Base-by-base conservation (phyloP, 1,140 invertebrate genomes). In the Zaprionus camerounensis region DNA sequence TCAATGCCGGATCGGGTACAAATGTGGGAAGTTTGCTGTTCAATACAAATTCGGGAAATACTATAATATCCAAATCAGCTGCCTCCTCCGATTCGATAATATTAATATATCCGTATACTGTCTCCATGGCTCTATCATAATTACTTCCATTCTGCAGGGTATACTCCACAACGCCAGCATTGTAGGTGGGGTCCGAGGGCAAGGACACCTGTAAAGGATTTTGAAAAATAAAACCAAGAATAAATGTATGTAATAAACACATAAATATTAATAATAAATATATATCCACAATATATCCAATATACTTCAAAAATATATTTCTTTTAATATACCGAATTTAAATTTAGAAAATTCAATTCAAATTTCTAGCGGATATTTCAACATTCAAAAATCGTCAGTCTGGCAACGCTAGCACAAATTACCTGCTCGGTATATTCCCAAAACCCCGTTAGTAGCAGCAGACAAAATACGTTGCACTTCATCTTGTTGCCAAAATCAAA, bases 1-100 rank as follows among this genome's bases (percentile, higher is more conserved):
- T 78, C 53, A 74, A 28, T 3, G 36, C 17, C 1, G 74, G 77
- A 57, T 81, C 31, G 2, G 91, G 91, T 38, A 92, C 74, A 80
- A 79, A 92, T 2, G 87, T 87, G 7, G 79, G 57, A 0, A 67
- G 61, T 3, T 12, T 0, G n/a, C 55, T 87, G 4, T 93, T 93
- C 0, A 94, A 59, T 0, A 94, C 93, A 71, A 93, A 80, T 92
- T 98, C 97, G 0, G 97, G 97, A 87, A 98, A 98, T 5, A 98
- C 96, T 3, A 98, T 93, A 3, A 98, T 97, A 71, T 98, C 95
- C 0, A 94, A 94, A 69, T 82, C 69, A 0, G 28, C 7, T 2
- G 71, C 67, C 0, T 74, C 58, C 7, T 58, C 7, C 15, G 84
- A 82, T 9, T 76, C 49, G 1, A 92, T 70, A 2, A 92, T 75